Evolutionary conservation across 2,797 vertebrate genomes (phyloP), one percentile per base, ranked within the genome.

Genomic region (Anolis apletophallus): DNA sequence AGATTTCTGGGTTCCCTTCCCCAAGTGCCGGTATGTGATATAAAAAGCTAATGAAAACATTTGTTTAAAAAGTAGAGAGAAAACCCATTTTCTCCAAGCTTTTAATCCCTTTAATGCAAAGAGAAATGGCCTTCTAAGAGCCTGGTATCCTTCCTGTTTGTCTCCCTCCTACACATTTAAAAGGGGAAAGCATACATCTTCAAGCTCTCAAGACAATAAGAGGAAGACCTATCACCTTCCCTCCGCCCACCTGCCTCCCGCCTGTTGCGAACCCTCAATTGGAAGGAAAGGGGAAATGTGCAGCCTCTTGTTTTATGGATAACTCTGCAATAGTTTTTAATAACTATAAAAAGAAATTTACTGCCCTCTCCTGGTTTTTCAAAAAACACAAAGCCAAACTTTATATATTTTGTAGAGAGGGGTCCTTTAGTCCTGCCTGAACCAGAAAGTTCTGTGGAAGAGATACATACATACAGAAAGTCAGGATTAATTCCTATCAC

Each of bases 321-420:
- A 87, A 90, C 1, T 1, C 11, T 34, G 79, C 77, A 54, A 46
- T 74, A 84, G 91, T 88, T 94, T 91, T 40, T 19, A 36, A 23
- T 89, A 81, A 85, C 71, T 90, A 86, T 91, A 82, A 90, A 95
- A 95, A 93, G 95, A 91, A 94, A 94, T 91, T 76, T 92, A 95
- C 95, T 95, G 96, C 95, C 96, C 95, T 61, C 95, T 97, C 91
- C 94, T 96, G 95, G 96, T 83, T 91, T 73, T 73, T 73, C 23
- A 7, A 85, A 88, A 88, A 68, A 80, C 32, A 67, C 16, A 21
- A 50, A 69, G 21, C 61, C 26, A 74, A 91, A 80, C 7, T 64
- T 59, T 80, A 46, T 55, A 23, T 71, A 90, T 16, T 21, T 1
- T 36, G 57, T 6, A 46, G 14, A 52, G 23, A 13, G 26, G 59